phyloP scores from a whole-genome alignment of 1,140 invertebrate species.

The Papilio polyxenes region DNA sequence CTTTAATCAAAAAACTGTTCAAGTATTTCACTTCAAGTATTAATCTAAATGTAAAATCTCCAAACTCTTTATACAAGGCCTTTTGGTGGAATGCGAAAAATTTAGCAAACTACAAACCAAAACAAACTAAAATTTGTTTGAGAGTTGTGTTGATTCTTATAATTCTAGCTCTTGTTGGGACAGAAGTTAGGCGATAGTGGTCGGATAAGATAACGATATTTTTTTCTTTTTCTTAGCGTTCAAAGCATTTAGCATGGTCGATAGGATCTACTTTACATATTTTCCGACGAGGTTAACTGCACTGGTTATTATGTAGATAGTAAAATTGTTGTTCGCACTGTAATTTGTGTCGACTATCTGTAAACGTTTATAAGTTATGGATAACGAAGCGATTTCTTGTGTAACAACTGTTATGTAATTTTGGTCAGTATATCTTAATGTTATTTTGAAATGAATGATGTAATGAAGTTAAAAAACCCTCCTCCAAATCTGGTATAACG shows the following conservation, averaged over 20 bases:
- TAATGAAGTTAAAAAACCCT: neutral
- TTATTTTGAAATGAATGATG: neutral
- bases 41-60: neutral
- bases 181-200: conserved; percentile 28
- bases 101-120: conserved; percentile 26
- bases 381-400: conserved; percentile 17
- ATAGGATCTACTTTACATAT: conserved; percentile 19
- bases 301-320: conserved; percentile 34
- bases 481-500: neutral
- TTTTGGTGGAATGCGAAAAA: conserved; percentile 24
- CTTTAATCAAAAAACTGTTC: too few species aligned
- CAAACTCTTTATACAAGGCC: neutral
- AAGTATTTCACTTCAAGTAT: too few species aligned
- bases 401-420: conserved; percentile 27
- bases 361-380: conserved; percentile 26
- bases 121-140: conserved; percentile 33
- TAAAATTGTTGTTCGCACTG: conserved; percentile 31
- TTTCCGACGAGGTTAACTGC: conserved; percentile 37
- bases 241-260: conserved; percentile 24
- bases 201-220: conserved; percentile 32
- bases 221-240: conserved; percentile 29
- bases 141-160: conserved; percentile 31
- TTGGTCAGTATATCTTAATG: neutral
- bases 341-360: conserved; percentile 38
- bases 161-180: conserved; percentile 28